Percentiles rank a stretch among this genome's conserved stretches.
These are phyloP conservation scores for Geodia barretti DNA, from an alignment of 37 sponge, comb jelly and placozoan genomes.

Conservation along the genomic window DNA sequence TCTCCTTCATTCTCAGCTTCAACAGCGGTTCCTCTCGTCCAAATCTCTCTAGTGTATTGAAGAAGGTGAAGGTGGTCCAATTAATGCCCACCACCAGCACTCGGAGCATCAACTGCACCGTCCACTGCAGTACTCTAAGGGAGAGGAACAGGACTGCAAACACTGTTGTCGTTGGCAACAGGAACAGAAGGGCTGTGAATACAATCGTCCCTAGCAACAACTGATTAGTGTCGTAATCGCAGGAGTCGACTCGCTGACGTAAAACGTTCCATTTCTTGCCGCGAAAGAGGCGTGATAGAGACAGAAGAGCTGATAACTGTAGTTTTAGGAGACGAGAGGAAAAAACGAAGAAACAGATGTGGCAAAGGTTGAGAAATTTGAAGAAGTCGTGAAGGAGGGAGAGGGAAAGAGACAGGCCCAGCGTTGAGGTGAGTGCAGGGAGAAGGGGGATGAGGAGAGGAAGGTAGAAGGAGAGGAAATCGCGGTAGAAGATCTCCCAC, in stretches of 20 bases:
- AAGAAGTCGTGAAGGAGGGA: conserved; percentile 66
- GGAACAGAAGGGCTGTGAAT: conserved; percentile 76
- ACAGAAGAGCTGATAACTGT: conserved; percentile 58
- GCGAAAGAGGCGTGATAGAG: conserved; percentile 71
- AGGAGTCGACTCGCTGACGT: conserved; percentile 70
- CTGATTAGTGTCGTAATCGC: conserved; percentile 64
- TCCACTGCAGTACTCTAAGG: conserved; percentile 33
- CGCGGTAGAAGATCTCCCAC: conserved; percentile 44
- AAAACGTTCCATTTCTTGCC: conserved; percentile 84
- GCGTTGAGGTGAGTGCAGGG: conserved; percentile 1
- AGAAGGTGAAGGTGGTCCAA: neutral
- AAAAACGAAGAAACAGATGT: conserved; percentile 69
- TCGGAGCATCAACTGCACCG: conserved; percentile 28
- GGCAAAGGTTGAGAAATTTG: conserved; percentile 60
- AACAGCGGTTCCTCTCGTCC: neutral
- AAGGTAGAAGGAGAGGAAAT: conserved; percentile 25
- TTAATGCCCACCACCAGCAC: conserved; percentile 33
- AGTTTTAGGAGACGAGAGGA: conserved; percentile 34
- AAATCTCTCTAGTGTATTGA: neutral
- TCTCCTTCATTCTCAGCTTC: neutral
- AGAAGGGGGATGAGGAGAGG: neutral
- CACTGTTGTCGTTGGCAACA: conserved; percentile 71
- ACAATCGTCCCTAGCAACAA: conserved; percentile 74
- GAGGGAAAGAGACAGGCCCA: conserved; percentile 48
- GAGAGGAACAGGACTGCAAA: conserved; percentile 53